Conservation (phyloP, 2,888 invertebrate genomes). For the Pseudeuparius sepicola region DNA sequence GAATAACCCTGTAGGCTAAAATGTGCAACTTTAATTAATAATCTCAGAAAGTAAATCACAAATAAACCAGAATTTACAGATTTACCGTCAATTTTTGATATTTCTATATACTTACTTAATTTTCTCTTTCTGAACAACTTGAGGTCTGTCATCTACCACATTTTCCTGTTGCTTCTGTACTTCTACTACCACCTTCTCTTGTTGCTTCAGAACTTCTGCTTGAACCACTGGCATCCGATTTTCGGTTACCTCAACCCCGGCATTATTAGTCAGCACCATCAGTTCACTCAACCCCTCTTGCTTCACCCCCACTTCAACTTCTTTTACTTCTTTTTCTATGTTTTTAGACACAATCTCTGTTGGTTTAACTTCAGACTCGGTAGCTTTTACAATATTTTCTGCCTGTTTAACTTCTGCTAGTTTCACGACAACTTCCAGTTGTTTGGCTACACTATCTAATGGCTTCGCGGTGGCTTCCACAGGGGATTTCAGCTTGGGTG, state of each 20-base stretch:
- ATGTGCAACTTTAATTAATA: too few relatives aligned
- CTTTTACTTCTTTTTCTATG: constrained; percentile 11
- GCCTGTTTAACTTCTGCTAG: not conserved
- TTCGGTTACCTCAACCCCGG: constrained; percentile 1
- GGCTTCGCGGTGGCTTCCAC: too few relatives aligned
- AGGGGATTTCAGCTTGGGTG: not conserved
- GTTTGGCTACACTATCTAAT: too few relatives aligned
- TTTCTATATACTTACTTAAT: too few relatives aligned
- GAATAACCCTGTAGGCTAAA: too few relatives aligned
- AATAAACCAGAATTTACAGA: too few relatives aligned
- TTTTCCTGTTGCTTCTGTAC: too few relatives aligned
- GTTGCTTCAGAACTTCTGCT: constrained; percentile 12
- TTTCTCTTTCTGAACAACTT: too few relatives aligned
- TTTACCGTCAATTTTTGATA: too few relatives aligned
- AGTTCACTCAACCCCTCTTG: constrained; percentile 12
- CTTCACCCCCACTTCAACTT: constrained; percentile 7
- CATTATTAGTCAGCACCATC: not conserved
- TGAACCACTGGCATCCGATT: constrained; percentile 6
- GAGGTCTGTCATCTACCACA: too few relatives aligned
- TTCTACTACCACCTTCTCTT: too few relatives aligned
- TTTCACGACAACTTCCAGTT: not conserved
- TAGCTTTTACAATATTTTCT: constrained; percentile 11
- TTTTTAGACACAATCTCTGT: constrained; percentile 7
- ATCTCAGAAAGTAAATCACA: too few relatives aligned
- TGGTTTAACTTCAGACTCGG: constrained; percentile 4